Evolutionary conservation across 2,113 vertebrate species (phyloP).

Genomic region (Edolisoma coerulescens): DNA sequence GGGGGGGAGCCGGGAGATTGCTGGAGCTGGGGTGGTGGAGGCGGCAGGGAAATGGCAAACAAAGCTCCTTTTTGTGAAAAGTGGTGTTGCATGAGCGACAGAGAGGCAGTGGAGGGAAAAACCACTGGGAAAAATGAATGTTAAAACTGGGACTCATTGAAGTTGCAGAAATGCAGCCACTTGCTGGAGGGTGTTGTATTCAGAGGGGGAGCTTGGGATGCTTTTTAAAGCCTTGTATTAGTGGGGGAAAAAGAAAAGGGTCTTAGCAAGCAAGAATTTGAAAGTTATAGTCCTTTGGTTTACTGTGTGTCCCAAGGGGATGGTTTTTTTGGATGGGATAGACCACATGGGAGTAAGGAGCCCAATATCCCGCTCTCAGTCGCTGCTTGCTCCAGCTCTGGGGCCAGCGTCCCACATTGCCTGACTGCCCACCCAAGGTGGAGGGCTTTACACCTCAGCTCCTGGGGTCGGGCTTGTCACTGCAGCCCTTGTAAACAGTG

Average conservation of each 20-base stretch:
- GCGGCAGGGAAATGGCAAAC: not conserved
- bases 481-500: not conserved
- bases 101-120: not conserved
- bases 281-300: not conserved
- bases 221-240: not conserved
- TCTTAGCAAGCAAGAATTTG: not conserved
- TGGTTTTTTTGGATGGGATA: not conserved
- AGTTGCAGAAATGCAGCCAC: not conserved
- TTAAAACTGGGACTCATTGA: not conserved
- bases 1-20: not conserved
- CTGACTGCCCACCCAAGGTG: not conserved
- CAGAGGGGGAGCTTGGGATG: not conserved
- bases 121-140: not conserved
- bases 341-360: not conserved
- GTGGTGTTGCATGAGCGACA: not conserved
- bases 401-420: accelerated
- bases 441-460: not conserved
- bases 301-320: not conserved
- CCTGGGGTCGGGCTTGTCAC: not conserved
- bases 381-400: accelerated
- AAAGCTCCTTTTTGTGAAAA: not conserved
- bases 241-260: not conserved
- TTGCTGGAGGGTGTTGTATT: not conserved
- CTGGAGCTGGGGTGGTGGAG: not conserved
- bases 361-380: accelerated